Conservation (phyloP, 2,888 invertebrate genomes). For the Heliconius cydno region DNA sequence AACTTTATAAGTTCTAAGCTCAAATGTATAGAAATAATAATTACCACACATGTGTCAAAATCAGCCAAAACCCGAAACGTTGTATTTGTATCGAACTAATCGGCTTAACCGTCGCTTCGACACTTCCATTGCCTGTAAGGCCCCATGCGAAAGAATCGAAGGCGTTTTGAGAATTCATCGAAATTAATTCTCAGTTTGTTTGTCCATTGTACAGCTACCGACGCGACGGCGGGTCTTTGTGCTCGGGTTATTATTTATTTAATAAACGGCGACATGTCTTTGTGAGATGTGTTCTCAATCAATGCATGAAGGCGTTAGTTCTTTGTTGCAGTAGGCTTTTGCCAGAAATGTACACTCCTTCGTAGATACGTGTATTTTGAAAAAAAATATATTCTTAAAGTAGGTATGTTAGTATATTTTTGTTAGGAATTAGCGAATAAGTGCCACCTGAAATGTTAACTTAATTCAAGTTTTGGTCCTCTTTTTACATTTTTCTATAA, state of each 20-base stretch:
- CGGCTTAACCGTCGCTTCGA: constrained; percentile 74
- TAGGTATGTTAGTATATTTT: constrained; percentile 29
- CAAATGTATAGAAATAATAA: constrained; percentile 58
- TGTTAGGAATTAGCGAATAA: neutral
- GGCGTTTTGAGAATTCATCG: constrained; percentile 80
- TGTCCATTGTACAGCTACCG: constrained; percentile 75
- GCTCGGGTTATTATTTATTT: constrained; percentile 77
- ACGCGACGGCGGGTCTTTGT: constrained; percentile 62
- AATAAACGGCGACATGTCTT: constrained; percentile 74
- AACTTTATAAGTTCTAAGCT: constrained; percentile 47
- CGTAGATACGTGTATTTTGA: constrained; percentile 35
- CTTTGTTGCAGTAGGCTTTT: constrained; percentile 54
- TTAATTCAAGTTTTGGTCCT: neutral
- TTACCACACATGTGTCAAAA: constrained; percentile 67
- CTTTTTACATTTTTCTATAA: too few species aligned
- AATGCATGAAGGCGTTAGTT: constrained; percentile 63
- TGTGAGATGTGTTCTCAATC: constrained; percentile 69
- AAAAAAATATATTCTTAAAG: constrained; percentile 32
- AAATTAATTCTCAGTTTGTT: constrained; percentile 81
- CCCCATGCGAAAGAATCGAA: constrained; percentile 62
- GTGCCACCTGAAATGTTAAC: constrained; percentile 3
- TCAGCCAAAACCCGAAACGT: constrained; percentile 59
- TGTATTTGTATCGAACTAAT: constrained; percentile 78
- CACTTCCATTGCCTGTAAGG: constrained; percentile 66
- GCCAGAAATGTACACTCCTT: constrained; percentile 50